These are phyloP conservation scores for Caenorhabditis remanei DNA, from an alignment of 1,140 invertebrate species.

Conservation along the genomic window DNA sequence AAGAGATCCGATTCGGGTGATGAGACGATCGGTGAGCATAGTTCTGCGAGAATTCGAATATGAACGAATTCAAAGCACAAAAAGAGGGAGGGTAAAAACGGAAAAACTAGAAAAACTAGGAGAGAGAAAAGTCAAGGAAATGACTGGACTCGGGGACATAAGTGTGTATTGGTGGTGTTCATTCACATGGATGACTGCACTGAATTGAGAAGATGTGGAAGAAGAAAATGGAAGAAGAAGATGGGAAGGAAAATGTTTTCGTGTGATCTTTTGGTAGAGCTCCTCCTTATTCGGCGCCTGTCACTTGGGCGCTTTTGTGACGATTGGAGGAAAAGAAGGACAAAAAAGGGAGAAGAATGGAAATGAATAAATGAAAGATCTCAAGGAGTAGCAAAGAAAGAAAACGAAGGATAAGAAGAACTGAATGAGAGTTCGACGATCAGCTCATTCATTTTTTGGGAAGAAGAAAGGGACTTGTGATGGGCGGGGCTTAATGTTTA, in stretches of 20 bases:
- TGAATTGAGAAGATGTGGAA: background rate
- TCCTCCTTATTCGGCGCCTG: background rate
- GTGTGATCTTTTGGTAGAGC: slow-evolving; percentile 16
- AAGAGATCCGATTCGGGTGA: slow-evolving; percentile 39
- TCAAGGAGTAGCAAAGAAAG: background rate
- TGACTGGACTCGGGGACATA: slow-evolving; percentile 16
- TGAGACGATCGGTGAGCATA: slow-evolving; percentile 43
- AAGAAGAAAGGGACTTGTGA: background rate
- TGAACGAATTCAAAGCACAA: slow-evolving; percentile 10
- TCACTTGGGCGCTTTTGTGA: slow-evolving; percentile 28
- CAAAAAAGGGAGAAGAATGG: background rate
- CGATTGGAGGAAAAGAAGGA: background rate
- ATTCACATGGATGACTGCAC: slow-evolving; percentile 43
- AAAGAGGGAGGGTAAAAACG: background rate
- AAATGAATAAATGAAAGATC: slow-evolving; percentile 51
- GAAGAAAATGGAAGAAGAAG: background rate
- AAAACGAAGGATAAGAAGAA: background rate
- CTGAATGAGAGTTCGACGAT: slow-evolving; percentile 36
- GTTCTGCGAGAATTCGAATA: background rate
- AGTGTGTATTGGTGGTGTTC: slow-evolving; percentile 50
- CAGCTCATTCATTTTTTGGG: background rate
- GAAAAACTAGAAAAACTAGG: background rate
- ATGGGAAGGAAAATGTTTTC: background rate
- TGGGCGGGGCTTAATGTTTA: background rate
- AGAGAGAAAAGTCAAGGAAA: slow-evolving; percentile 5